Evolutionary conservation across 2,113 vertebrate genomes (phyloP), one percentile per base, ranked within the genome.

Genomic region (Catharus fuscescens): DNA sequence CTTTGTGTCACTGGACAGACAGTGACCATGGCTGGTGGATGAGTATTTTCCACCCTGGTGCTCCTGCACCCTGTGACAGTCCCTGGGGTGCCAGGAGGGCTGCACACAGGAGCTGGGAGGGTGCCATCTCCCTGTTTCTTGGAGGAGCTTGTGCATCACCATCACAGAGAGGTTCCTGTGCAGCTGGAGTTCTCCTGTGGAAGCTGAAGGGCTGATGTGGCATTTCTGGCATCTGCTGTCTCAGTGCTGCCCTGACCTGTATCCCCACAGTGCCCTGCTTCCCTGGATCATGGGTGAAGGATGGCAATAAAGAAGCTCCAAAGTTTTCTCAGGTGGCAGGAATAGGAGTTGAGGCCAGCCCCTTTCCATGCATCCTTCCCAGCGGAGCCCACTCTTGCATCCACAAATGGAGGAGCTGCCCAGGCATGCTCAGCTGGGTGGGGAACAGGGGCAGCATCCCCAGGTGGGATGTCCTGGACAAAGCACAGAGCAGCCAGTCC

Each of bases 231-330:
- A 26, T 13, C 61, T 31, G 19, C 54, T 54, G 8, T 6, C 47
- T 17, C 50, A 11, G 29, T 11, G 38, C 53, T 85, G 56, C 20
- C 76, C 40, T 31, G 31, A 36, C 28, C 77, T 38, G 9, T 29
- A 18, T 9, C 16, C 32, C 72, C 32, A 4, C 4, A 45, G 48
- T 7, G 14, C 7, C 25, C 29, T 0, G 0, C 8, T 83, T 29
- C 38, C 44, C 50, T 12, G 42, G 53, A 12, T 24, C 70, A 16
- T 0, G 0, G 57, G 72, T 4, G 7, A 66, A 29, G 52, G 34
- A 32, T 11, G 47, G 61, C 36, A 47, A n/a, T 19, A 21, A 42
- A 28, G 70, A 32, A 67, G 44, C 44, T 82, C 21, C 1, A 67
- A 15, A 28, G 31, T 60, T 36, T 73, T 40, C 72, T 54, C 17